phyloP scores from a whole-genome alignment of 2,113 vertebrate species.

The Gymnocephalus cernua region DNA sequence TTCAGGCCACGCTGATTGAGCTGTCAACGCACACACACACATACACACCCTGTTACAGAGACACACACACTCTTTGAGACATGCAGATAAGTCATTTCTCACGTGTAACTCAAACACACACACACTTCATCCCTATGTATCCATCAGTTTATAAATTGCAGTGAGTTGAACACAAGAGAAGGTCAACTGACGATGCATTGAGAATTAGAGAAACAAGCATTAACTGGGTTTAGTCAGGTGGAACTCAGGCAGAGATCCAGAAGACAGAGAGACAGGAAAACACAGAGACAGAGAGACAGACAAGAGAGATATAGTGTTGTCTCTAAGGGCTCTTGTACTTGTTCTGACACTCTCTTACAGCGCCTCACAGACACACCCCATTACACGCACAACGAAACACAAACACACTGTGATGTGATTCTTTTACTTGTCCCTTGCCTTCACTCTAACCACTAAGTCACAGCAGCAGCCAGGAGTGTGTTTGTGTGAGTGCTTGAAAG shows the following conservation, averaged over 20 bases:
- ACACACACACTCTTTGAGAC: conserved; percentile 26
- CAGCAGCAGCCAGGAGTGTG: background rate
- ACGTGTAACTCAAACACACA: background rate
- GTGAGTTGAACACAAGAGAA: conserved; percentile 54
- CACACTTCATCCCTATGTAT: conserved; percentile 48
- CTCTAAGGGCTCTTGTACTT: conserved; percentile 54
- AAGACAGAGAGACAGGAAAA: conserved; percentile 12
- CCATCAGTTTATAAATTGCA: conserved; percentile 55
- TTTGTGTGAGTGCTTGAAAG: background rate
- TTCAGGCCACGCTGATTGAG: conserved; percentile 78
- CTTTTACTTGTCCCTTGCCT: conserved; percentile 18
- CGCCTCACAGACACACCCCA: conserved; percentile 41
- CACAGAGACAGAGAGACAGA: conserved; percentile 1
- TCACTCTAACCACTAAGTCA: conserved; percentile 7
- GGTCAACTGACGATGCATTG: conserved; percentile 64
- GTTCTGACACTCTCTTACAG: conserved; percentile 60
- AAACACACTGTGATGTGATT: conserved; percentile 31
- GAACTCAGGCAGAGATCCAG: conserved; percentile 37
- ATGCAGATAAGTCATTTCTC: conserved; percentile 59
- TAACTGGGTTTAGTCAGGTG: conserved; percentile 10
- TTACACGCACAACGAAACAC: conserved; percentile 47
- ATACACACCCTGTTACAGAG: conserved; percentile 28
- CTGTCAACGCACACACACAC: conserved; percentile 58
- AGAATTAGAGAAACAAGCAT: conserved; percentile 55
- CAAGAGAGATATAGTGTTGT: conserved; percentile 18